These are phyloP conservation scores for Telmatherina bonti DNA, from an alignment of 2,797 vertebrate species.

Conservation along the genomic window DNA sequence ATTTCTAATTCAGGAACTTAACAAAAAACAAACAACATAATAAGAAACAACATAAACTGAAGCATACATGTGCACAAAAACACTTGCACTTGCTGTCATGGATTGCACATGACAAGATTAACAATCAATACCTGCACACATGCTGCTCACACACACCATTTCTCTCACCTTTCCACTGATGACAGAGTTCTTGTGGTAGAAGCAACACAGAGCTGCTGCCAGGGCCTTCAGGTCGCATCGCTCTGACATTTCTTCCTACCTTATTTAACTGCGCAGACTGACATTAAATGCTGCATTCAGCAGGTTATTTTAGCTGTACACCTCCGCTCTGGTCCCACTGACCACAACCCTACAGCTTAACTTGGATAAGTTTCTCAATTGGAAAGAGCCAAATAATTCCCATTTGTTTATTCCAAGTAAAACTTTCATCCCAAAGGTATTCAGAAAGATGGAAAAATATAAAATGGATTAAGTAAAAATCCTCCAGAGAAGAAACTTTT, in stretches of 20 bases:
- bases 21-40: conserved; percentile 1
- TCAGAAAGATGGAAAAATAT: background rate
- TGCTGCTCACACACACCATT: background rate
- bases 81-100: conserved; percentile 5
- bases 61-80: conserved; percentile 17
- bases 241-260: conserved; percentile 85
- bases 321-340: background rate
- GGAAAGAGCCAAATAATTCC: background rate
- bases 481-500: background rate
- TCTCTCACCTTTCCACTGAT: conserved; percentile 92
- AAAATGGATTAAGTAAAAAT: background rate
- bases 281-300: background rate
- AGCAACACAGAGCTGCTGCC: conserved; percentile 93
- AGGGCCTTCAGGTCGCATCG: conserved; percentile 89
- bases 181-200: conserved; percentile 92
- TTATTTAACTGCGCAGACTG: conserved; percentile 3
- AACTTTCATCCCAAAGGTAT: conserved; percentile 17
- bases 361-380: background rate
- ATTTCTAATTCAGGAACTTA: background rate
- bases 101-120: background rate
- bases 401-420: conserved; percentile 28
- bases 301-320: conserved; percentile 16
- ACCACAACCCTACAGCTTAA: background rate
- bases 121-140: background rate
- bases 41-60: background rate